A percentile compares a stretch with the other conserved stretches of the same genome.
These are phyloP conservation scores for Agonum fuliginosum DNA, from an alignment of 2,888 invertebrate species.

Conservation along the genomic window DNA sequence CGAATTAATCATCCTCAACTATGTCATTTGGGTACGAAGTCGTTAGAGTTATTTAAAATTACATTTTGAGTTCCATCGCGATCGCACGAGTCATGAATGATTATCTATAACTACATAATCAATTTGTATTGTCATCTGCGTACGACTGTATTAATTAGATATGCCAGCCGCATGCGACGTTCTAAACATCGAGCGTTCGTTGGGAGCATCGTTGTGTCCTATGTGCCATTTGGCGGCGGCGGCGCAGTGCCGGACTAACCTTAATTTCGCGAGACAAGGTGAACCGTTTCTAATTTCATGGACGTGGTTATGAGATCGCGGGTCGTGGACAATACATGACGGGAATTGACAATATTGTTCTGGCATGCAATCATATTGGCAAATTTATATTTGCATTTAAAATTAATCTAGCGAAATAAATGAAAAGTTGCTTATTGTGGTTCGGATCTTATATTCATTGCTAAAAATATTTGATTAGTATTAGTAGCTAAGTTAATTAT, in stretches of 20 bases:
- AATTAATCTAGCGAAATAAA: not conserved
- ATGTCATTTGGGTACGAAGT: not conserved
- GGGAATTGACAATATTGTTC: constrained; percentile 1
- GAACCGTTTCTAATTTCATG: constrained; percentile 57
- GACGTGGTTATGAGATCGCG: too few relatives aligned
- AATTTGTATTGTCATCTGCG: constrained; percentile 57
- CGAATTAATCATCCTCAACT: constrained; percentile 17
- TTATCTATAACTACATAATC: constrained; percentile 38
- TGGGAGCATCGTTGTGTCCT: constrained; percentile 14
- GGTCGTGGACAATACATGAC: constrained; percentile 1
- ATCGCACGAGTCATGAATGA: constrained; percentile 27
- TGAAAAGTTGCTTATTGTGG: too few relatives aligned
- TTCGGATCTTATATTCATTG: too few relatives aligned
- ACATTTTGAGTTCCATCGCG: not conserved
- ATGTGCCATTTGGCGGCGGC: constrained; percentile 42
- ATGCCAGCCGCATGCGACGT: constrained; percentile 51
- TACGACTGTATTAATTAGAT: constrained; percentile 47
- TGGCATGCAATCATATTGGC: constrained; percentile 13
- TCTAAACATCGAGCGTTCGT: constrained; percentile 40
- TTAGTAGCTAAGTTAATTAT: too few relatives aligned
- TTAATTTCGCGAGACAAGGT: constrained; percentile 46
- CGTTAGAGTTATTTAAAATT: not conserved
- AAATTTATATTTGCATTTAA: constrained; percentile 23
- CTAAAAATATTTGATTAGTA: too few relatives aligned
- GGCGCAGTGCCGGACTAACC: constrained; percentile 46